Evolutionary conservation across 2,888 invertebrate genomes (phyloP).

Genomic region (Drosophila borborema): DNA sequence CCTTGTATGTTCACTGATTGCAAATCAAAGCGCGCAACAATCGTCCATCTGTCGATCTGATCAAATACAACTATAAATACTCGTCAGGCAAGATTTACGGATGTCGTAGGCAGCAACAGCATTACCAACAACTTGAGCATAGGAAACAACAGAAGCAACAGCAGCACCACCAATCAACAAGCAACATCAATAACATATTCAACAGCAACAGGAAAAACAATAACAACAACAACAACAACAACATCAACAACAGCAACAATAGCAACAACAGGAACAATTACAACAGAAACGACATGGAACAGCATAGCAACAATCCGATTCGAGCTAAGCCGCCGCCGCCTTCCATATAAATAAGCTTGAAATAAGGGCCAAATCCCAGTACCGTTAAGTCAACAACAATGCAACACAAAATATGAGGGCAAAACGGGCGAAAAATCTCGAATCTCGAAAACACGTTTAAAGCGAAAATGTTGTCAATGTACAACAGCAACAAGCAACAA

Average conservation of each 20-base stretch:
- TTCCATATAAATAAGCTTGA: conserved; percentile 23
- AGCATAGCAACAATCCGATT: conserved; percentile 45
- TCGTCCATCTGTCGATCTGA: conserved; percentile 76
- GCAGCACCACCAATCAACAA: conserved; percentile 32
- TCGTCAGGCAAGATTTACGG: conserved; percentile 71
- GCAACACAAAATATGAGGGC: conserved; percentile 1
- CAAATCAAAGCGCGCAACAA: conserved; percentile 83
- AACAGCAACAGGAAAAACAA: conserved; percentile 47
- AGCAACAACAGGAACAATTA: conserved; percentile 28
- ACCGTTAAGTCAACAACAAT: conserved; percentile 5
- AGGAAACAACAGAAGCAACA: conserved; percentile 35
- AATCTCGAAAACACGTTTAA: conserved; percentile 24
- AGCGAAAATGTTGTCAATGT: conserved; percentile 23
- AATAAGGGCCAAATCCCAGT: conserved; percentile 16
- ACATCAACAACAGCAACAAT: conserved; percentile 14
- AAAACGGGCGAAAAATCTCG: conserved; percentile 22
- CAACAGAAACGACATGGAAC: conserved; percentile 33
- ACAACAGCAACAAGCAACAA: conserved; percentile 43
- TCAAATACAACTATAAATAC: conserved; percentile 75
- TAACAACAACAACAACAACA: conserved; percentile 48
- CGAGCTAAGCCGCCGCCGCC: conserved; percentile 37
- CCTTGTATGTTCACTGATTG: conserved; percentile 95
- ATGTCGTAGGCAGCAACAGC: conserved; percentile 61
- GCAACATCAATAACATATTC: conserved; percentile 36
- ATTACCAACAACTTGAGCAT: conserved; percentile 35